Conservation (phyloP, 2,113 vertebrate species). For the Xiphophorus couchianus region DNA sequence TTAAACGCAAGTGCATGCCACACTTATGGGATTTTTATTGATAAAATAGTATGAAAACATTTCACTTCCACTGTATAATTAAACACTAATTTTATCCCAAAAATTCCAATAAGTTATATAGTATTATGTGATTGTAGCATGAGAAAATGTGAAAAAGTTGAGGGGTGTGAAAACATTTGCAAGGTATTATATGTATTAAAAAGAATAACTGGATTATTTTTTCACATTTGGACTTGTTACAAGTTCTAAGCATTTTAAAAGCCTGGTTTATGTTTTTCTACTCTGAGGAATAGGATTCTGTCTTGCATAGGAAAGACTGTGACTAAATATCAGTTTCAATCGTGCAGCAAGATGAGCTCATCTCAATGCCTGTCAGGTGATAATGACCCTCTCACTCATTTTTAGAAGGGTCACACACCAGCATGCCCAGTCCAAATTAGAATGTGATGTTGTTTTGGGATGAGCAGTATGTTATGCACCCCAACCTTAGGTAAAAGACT, state of each 20-base stretch:
- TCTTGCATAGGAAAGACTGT: slow-evolving; percentile 33
- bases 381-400: slow-evolving; percentile 63
- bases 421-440: slow-evolving; percentile 47
- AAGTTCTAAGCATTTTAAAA: not conserved
- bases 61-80: not conserved
- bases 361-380: slow-evolving; percentile 51
- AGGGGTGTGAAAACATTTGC: not conserved
- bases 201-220: not conserved
- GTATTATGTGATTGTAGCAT: not conserved
- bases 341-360: slow-evolving; percentile 57
- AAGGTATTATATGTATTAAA: not conserved
- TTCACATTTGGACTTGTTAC: slow-evolving; percentile 3
- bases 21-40: not conserved
- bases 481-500: slow-evolving; percentile 11
- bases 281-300: slow-evolving; percentile 59
- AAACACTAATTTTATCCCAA: not conserved
- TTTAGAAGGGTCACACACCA: slow-evolving; percentile 55
- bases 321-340: slow-evolving; percentile 70
- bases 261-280: slow-evolving; percentile 31
- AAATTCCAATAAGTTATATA: not conserved
- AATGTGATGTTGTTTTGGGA: slow-evolving; percentile 52
- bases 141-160: not conserved
- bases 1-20: not conserved
- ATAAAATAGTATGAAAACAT: not conserved
- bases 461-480: slow-evolving; percentile 38